Percentiles rank a stretch among this genome's conserved stretches.
These are phyloP conservation scores for Nyctereutes procyonoides DNA, from an alignment of 2,113 vertebrate species.

Conservation along the genomic window DNA sequence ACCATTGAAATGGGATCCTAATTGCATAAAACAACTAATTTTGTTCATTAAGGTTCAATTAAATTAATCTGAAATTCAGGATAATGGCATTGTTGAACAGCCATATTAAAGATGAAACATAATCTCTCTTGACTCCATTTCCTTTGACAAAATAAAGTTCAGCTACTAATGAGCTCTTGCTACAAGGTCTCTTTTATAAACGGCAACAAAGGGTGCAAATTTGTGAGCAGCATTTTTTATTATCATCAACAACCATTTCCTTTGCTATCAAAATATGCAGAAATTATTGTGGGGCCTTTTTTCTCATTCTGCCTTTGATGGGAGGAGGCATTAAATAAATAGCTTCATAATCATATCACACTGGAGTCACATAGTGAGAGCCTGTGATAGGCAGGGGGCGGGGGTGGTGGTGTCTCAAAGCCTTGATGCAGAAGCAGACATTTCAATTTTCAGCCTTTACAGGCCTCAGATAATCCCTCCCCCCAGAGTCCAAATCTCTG, in stretches of 20 bases:
- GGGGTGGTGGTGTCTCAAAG: background rate
- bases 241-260: slow-evolving; percentile 73
- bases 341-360: slow-evolving; percentile 62
- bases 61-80: slow-evolving; percentile 83
- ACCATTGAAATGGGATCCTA: slow-evolving; percentile 76
- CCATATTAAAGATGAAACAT: slow-evolving; percentile 81
- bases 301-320: slow-evolving; percentile 41
- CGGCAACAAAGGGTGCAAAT: slow-evolving; percentile 63
- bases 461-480: background rate
- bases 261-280: slow-evolving; percentile 77
- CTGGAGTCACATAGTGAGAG: slow-evolving; percentile 37
- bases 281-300: slow-evolving; percentile 54
- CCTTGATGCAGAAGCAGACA: background rate
- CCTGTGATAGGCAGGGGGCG: background rate
- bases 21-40: slow-evolving; percentile 83
- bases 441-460: background rate
- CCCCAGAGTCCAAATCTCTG: background rate
- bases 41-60: slow-evolving; percentile 83
- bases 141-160: slow-evolving; percentile 80
- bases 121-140: slow-evolving; percentile 79
- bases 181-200: slow-evolving; percentile 70
- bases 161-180: slow-evolving; percentile 74
- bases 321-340: background rate
- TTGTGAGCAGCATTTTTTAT: slow-evolving; percentile 66
- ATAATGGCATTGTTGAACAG: slow-evolving; percentile 77